A percentile compares a stretch with the other conserved stretches of the same genome.
phyloP scores from a whole-genome alignment of 2,888 invertebrate species.

The Tillus elongatus region DNA sequence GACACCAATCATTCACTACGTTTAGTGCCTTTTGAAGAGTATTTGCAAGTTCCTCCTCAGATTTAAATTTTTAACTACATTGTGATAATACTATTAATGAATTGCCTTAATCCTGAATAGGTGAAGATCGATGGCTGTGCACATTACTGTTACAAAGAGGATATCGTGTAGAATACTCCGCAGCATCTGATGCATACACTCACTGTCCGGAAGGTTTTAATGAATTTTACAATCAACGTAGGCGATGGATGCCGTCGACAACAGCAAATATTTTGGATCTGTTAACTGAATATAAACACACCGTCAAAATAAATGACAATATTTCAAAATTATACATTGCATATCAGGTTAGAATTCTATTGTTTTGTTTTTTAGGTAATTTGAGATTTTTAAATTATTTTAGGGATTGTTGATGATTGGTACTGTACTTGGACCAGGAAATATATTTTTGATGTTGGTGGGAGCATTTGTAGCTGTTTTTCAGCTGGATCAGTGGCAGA shows the following conservation, averaged over 20 bases:
- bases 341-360: slow-evolving; percentile 50
- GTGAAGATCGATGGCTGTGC: slow-evolving; percentile 96
- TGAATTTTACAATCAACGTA: slow-evolving; percentile 89
- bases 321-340: slow-evolving; percentile 73
- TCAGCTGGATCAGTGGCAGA: slow-evolving; percentile 57
- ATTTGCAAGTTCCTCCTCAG: too few relatives aligned
- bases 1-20: too few relatives aligned
- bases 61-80: too few relatives aligned
- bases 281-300: slow-evolving; percentile 64
- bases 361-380: background rate
- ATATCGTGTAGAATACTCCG: slow-evolving; percentile 87
- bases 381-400: slow-evolving; percentile 39
- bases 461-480: slow-evolving; percentile 75
- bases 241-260: slow-evolving; percentile 94
- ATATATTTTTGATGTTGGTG: slow-evolving; percentile 74
- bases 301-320: slow-evolving; percentile 77
- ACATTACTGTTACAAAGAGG: slow-evolving; percentile 85
- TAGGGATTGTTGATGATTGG: slow-evolving; percentile 61
- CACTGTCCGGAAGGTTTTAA: slow-evolving; percentile 88
- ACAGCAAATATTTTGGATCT: slow-evolving; percentile 91
- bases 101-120: slow-evolving; percentile 35
- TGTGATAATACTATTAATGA: slow-evolving; percentile 1
- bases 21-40: too few relatives aligned
- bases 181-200: slow-evolving; percentile 90
- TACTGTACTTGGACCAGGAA: slow-evolving; percentile 73